phyloP scores from a whole-genome alignment of 2,888 invertebrate species.

The Athrips mouffetella region DNA sequence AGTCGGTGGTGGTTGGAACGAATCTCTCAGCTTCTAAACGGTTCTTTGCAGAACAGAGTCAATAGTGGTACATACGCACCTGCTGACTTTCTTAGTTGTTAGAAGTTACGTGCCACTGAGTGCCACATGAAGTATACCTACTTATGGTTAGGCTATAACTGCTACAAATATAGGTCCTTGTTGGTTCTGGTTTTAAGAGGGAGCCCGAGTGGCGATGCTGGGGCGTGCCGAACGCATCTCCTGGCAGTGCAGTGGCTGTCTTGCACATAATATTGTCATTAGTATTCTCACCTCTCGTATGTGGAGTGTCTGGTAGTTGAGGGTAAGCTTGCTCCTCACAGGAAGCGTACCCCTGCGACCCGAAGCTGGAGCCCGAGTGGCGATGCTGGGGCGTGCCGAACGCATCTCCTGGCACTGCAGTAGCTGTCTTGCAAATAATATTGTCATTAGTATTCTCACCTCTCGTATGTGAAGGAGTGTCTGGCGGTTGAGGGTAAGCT shows the following conservation, averaged over 20 bases:
- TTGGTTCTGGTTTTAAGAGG: too few species aligned
- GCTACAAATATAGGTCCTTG: too few species aligned
- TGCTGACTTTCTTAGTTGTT: too few species aligned
- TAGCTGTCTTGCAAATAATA: background rate
- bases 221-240: slow-evolving; percentile 80
- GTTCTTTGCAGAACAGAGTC: too few species aligned
- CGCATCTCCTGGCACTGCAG: slow-evolving; percentile 87
- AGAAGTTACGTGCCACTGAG: too few species aligned
- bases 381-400: slow-evolving; percentile 80
- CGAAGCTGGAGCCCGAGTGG: slow-evolving; percentile 89
- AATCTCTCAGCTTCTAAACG: too few species aligned
- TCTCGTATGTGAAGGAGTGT: slow-evolving; percentile 79
- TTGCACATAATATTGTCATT: background rate
- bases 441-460: slow-evolving; percentile 37
- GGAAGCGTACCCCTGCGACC: slow-evolving; percentile 86
- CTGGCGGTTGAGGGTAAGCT: slow-evolving; percentile 81
- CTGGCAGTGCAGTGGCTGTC: slow-evolving; percentile 81
- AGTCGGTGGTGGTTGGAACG: background rate
- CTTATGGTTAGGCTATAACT: too few species aligned
- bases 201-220: slow-evolving; percentile 87
- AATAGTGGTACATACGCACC: too few species aligned
- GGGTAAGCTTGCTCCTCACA: slow-evolving; percentile 86
- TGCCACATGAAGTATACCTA: too few species aligned
- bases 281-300: slow-evolving; percentile 65
- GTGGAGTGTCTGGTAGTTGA: slow-evolving; percentile 79